phyloP scores from a whole-genome alignment of 2,797 vertebrate genomes.

The Semaprochilodus insignis region DNA sequence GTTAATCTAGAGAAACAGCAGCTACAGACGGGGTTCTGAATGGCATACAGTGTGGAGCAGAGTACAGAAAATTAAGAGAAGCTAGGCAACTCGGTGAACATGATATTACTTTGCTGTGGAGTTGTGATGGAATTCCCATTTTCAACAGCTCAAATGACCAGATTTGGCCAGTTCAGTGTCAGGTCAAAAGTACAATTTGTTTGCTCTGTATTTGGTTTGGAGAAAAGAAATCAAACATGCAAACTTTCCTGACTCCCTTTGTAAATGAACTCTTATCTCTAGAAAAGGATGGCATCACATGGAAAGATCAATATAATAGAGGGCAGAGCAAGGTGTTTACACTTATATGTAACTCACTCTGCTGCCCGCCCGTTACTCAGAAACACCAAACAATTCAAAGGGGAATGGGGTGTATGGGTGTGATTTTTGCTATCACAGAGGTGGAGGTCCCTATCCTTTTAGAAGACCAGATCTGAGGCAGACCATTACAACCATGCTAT shows the following conservation, averaged over 20 bases:
- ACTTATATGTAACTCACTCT: constrained; percentile 37
- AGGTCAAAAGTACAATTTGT: constrained; percentile 2
- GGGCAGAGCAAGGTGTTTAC: constrained; percentile 37
- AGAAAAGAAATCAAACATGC: constrained; percentile 16
- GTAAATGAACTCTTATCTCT: constrained; percentile 30
- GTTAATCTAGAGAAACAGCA: no score
- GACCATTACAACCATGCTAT: constrained; percentile 35
- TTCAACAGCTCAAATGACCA: neutral
- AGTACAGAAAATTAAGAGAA: no score
- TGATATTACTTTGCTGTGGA: no score
- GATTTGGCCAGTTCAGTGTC: neutral
- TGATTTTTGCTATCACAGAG: constrained; percentile 40
- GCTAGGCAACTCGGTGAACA: no score
- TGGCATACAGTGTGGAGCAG: no score
- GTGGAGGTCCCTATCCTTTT: constrained; percentile 40
- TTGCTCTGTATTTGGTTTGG: constrained; percentile 29
- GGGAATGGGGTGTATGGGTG: constrained; percentile 35
- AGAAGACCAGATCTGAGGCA: constrained; percentile 8
- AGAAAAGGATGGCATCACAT: no score
- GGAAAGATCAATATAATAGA: no score
- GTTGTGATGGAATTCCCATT: no score
- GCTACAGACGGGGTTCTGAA: no score
- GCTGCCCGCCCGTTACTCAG: constrained; percentile 34
- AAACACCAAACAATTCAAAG: neutral
- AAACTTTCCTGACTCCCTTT: constrained; percentile 16